Conservation (phyloP, 1,140 invertebrate species). For the Hormaphis cornu region DNA sequence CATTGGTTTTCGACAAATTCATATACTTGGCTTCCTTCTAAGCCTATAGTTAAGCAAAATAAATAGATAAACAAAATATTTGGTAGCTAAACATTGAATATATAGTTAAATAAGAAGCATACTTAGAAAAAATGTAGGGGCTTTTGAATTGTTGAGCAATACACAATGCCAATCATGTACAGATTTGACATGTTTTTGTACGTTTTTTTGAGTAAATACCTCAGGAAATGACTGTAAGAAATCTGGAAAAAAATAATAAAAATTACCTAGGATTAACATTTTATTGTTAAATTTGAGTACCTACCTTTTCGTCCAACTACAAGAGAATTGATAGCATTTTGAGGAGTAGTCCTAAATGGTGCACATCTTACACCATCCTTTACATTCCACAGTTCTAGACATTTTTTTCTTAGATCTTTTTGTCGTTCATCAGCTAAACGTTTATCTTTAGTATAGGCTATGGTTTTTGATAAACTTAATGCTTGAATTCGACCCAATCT, state of each 20-base stretch:
- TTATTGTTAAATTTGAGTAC: no score
- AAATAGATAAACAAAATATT: not conserved
- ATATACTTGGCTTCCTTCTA: constrained; percentile 52
- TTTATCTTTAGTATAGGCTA: constrained; percentile 63
- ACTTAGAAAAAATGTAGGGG: constrained; percentile 42
- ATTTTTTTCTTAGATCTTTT: constrained; percentile 57
- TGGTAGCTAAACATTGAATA: no score
- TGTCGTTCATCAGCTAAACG: constrained; percentile 62
- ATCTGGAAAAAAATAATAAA: constrained; percentile 17
- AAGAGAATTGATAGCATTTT: not conserved
- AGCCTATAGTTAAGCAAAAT: constrained; percentile 43
- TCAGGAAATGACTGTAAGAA: constrained; percentile 2
- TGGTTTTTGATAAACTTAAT: constrained; percentile 67
- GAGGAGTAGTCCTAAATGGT: constrained; percentile 27
- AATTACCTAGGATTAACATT: no score
- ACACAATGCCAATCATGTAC: constrained; percentile 62
- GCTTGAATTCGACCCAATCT: constrained; percentile 68
- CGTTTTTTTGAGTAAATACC: constrained; percentile 36
- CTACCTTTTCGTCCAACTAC: not conserved
- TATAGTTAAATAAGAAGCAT: no score
- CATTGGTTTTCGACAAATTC: constrained; percentile 28
- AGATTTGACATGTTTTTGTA: constrained; percentile 42
- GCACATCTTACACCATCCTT: constrained; percentile 49
- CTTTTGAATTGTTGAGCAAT: constrained; percentile 45
- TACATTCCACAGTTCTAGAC: constrained; percentile 66